Base-by-base conservation (phyloP, 2,113 vertebrate species). In the Pholis gunnellus region DNA sequence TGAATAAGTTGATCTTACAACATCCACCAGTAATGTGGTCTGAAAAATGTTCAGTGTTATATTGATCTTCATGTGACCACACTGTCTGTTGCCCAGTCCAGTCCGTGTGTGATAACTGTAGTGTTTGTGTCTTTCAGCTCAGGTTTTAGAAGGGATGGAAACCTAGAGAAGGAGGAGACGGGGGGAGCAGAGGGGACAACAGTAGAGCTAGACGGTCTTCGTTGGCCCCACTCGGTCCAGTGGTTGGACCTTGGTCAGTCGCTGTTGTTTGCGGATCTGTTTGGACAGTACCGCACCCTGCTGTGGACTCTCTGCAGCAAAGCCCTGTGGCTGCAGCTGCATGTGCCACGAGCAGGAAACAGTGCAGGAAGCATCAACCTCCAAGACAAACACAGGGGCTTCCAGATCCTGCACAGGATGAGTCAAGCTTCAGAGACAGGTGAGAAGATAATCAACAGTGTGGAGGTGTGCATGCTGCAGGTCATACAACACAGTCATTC, bases 351-450 rank as follows among this genome's bases (percentile, higher is more conserved):
- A n/a, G 11, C 36, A 44, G 67, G 56, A 60, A 25, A 22, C 52
- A 0, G 44, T 76, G 27, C 80, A 52, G 90, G 64, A 18, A 94
- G 92, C 77, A 46, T 95, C 44, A 94, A 93, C 86, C 91, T 93
- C 29, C 93, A 92, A 59, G 91, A 76, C 25, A 68, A 83, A 59
- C 86, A 78, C 44, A 84, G 77, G 54, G 9, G 81, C 29, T 61
- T 91, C 22, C 83, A 90, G 22, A 71, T 94, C 68, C 40, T 94
- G 40, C 74, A 84, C n/a, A 79, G 65, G 78, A 72, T 95, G 3
- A 81, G 74, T 20, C 83, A 83, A 3, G 82, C 75, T 31, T 87
- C 76, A 61, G 52, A 82, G 17, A 72, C 85, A 34, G 94, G 95
- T 96, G 4, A 78, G 72, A 60, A 31, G 46, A 84, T 38, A 1